These are phyloP conservation scores for Gambelia wislizenii DNA, from an alignment of 2,797 vertebrate species.

Conservation along the genomic window DNA sequence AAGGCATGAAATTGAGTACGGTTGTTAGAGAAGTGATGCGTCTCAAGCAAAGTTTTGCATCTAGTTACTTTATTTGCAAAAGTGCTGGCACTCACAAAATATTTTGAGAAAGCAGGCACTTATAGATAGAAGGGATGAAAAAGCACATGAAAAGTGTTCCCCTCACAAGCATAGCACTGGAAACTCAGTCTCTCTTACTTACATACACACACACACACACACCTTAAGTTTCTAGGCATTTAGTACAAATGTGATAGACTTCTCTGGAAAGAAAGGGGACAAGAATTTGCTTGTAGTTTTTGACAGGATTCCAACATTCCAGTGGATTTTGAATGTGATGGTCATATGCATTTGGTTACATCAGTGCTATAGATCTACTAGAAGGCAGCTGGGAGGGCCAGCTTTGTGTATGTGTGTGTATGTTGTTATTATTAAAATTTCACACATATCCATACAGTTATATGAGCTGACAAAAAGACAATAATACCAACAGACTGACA, in stretches of 20 bases:
- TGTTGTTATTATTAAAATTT: too few relatives aligned
- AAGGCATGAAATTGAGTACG: neutral
- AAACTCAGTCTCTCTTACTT: too few relatives aligned
- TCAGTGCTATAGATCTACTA: neutral
- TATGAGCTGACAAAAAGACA: too few relatives aligned
- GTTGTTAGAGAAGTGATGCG: neutral
- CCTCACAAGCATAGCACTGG: neutral
- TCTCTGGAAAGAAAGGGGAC: neutral
- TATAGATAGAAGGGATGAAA: neutral
- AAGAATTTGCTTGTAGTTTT: neutral
- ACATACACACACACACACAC: neutral
- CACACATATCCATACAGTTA: too few relatives aligned
- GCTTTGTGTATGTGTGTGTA: too few relatives aligned
- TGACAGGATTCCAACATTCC: neutral
- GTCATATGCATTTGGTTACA: too few relatives aligned
- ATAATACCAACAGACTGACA: too few relatives aligned
- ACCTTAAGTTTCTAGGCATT: neutral
- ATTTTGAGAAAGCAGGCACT: neutral
- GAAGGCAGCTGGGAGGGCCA: neutral
- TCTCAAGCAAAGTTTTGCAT: neutral
- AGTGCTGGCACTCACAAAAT: neutral
- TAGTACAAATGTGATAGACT: slow-evolving; percentile 8
- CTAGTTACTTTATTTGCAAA: neutral
- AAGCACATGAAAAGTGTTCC: too few relatives aligned
- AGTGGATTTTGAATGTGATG: neutral